These are phyloP conservation scores for Epinotia ramella DNA, from an alignment of 2,888 invertebrate species.

Conservation along the genomic window DNA sequence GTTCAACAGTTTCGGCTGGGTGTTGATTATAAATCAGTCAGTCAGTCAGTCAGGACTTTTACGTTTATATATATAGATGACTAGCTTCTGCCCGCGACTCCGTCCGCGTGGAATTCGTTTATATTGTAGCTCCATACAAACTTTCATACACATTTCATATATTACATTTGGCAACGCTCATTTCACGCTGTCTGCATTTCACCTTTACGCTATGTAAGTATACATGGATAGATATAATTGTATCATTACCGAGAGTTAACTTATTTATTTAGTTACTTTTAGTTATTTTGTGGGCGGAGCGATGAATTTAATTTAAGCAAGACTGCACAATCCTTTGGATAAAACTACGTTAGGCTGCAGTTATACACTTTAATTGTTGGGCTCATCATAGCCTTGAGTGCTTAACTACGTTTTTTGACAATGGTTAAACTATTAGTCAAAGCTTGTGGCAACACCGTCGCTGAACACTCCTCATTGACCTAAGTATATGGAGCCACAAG, in stretches of 20 bases:
- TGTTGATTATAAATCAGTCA: too few species aligned
- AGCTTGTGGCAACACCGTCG: constrained; percentile 15
- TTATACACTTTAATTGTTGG: not conserved
- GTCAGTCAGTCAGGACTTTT: too few species aligned
- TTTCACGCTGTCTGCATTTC: too few species aligned
- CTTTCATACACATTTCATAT: too few species aligned
- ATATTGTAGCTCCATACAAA: too few species aligned
- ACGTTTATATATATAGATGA: too few species aligned
- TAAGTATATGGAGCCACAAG: constrained; percentile 3
- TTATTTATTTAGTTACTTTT: not conserved
- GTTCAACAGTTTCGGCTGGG: too few species aligned
- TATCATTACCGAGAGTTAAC: not conserved
- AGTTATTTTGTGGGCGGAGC: not conserved
- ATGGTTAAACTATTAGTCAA: constrained; percentile 21
- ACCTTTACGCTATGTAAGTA: not conserved
- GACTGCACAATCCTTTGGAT: constrained; percentile 13
- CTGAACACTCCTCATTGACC: not conserved
- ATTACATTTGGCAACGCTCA: too few species aligned
- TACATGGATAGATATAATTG: not conserved
- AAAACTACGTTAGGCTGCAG: not conserved
- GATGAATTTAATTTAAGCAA: constrained; percentile 10
- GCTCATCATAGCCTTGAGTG: constrained; percentile 23
- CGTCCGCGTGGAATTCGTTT: too few species aligned
- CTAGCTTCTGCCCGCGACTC: too few species aligned
- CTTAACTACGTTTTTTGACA: constrained; percentile 24